These are phyloP conservation scores for Drosophila fuyamai DNA, from an alignment of 1,140 invertebrate genomes.

Conservation along the genomic window DNA sequence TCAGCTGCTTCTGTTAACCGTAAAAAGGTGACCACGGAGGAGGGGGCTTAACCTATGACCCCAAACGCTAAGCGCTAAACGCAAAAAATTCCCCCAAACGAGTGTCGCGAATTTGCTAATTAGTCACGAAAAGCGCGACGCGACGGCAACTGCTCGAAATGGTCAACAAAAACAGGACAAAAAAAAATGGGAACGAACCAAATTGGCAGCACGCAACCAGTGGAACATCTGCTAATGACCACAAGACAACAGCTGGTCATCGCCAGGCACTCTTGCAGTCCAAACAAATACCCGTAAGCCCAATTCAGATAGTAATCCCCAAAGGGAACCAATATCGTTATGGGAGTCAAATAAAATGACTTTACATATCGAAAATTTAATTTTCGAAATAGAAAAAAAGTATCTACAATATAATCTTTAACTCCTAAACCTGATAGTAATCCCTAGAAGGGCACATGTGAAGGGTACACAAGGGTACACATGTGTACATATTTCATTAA, in stretches of 20 bases:
- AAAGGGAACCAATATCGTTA: background rate
- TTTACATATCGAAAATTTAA: too few relatives aligned
- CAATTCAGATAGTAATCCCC: background rate
- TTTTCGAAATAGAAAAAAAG: too few relatives aligned
- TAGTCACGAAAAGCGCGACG: conserved; percentile 68
- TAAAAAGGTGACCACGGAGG: conserved; percentile 1
- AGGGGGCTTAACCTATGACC: conserved; percentile 32
- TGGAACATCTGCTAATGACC: conserved; percentile 46
- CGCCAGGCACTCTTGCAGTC: conserved; percentile 6
- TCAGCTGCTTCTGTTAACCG: conserved; percentile 35
- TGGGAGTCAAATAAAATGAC: too few relatives aligned
- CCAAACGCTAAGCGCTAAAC: conserved; percentile 13
- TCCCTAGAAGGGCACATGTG: too few relatives aligned
- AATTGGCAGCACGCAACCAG: conserved; percentile 56
- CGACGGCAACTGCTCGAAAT: conserved; percentile 51
- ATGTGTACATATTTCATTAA: background rate
- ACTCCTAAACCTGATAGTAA: too few relatives aligned
- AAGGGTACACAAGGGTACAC: too few relatives aligned
- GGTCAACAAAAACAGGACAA: conserved; percentile 58
- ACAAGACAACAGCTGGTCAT: conserved; percentile 32
- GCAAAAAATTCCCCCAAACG: conserved; percentile 14
- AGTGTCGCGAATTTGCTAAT: conserved; percentile 71
- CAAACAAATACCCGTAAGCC: background rate
- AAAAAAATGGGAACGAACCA: conserved; percentile 30
- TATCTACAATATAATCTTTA: too few relatives aligned